These are phyloP conservation scores for Neodon shergylaensis DNA, from an alignment of 2,113 vertebrate genomes.

Conservation along the genomic window DNA sequence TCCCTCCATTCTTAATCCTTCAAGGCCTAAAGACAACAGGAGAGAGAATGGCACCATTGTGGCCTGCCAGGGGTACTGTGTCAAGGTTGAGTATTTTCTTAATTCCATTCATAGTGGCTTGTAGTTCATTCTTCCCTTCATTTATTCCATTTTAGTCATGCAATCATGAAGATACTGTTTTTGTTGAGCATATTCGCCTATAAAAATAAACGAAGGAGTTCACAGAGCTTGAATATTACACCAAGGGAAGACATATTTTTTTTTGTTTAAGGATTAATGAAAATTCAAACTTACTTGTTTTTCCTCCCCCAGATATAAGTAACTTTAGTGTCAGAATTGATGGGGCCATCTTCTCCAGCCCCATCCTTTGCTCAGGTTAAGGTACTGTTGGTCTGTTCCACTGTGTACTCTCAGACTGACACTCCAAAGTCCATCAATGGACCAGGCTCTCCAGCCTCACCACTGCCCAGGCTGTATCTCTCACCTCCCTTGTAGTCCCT, in stretches of 20 bases:
- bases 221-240: not conserved
- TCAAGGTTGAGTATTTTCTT: not conserved
- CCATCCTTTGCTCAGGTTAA: not conserved
- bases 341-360: not conserved
- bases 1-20: not conserved
- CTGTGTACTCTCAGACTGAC: fast-evolving
- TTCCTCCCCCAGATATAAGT: not conserved
- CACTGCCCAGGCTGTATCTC: no score
- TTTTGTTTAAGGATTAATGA: not conserved
- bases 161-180: not conserved
- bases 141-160: not conserved
- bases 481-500: not conserved
- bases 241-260: not conserved
- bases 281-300: not conserved
- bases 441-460: not conserved
- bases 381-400: fast-evolving
- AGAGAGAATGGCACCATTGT: not conserved
- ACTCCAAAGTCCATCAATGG: no score
- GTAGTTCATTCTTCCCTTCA: not conserved
- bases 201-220: not conserved
- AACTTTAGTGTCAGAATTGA: not conserved
- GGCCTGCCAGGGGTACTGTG: not conserved
- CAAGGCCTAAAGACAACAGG: not conserved
- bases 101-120: not conserved
- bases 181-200: not conserved